These are phyloP conservation scores for Cephalopholis sonnerati DNA, from an alignment of 2,113 vertebrate species.

Conservation along the genomic window DNA sequence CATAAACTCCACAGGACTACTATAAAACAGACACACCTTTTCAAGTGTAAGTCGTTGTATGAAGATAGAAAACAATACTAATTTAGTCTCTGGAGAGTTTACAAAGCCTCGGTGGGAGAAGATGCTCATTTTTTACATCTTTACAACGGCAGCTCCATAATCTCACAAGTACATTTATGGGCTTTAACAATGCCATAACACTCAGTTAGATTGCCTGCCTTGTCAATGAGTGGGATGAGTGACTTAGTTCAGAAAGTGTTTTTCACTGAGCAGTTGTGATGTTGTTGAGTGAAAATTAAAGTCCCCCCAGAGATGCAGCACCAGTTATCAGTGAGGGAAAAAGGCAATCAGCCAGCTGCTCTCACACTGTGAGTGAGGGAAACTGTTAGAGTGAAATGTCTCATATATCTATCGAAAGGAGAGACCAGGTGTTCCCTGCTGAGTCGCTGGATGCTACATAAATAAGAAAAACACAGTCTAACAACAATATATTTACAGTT, in stretches of 20 bases:
- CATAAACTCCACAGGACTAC: slow-evolving; percentile 40
- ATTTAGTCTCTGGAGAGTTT: slow-evolving; percentile 39
- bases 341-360: slow-evolving; percentile 49
- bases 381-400: slow-evolving; percentile 27
- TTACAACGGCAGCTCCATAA: slow-evolving; percentile 56
- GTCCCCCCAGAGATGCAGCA: slow-evolving; percentile 35
- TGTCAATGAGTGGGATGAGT: slow-evolving; percentile 55
- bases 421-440: slow-evolving; percentile 20
- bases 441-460: neutral
- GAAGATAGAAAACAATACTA: slow-evolving; percentile 54
- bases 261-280: slow-evolving; percentile 54
- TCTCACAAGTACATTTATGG: slow-evolving; percentile 65
- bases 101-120: slow-evolving; percentile 3
- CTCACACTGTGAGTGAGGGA: neutral
- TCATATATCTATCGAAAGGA: slow-evolving; percentile 33
- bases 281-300: slow-evolving; percentile 51
- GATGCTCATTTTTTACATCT: slow-evolving; percentile 58
- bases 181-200: slow-evolving; percentile 57
- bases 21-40: slow-evolving; percentile 44
- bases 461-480: slow-evolving; percentile 2
- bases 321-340: slow-evolving; percentile 36
- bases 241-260: slow-evolving; percentile 38
- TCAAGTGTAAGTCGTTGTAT: slow-evolving; percentile 29
- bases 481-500: neutral
- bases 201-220: slow-evolving; percentile 43